Base-by-base conservation (phyloP, 1,140 invertebrate species). In the Dinothrombium tinctorium region DNA sequence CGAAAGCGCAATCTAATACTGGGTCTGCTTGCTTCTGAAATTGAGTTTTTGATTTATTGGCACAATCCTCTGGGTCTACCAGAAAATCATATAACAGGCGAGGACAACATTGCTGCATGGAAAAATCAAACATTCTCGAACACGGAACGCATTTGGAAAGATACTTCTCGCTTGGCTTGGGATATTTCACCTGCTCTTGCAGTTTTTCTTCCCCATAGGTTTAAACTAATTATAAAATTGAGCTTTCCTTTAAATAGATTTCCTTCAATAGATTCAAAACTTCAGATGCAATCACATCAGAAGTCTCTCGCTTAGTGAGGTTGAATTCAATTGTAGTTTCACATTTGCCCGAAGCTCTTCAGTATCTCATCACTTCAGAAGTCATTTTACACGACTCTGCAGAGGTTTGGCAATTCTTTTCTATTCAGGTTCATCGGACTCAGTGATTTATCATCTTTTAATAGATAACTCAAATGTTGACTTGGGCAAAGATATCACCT, bases 41-140 rank as follows among this genome's bases (percentile, higher is more conserved):
- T 96, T 51, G 90, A 98, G 58, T 76, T 89, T 51, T 65, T 98
- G 19, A 68, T 83, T 39, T 86, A 82, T 0, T 98, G 89, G 87
- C 72, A 86, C 53, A 94, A 96, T 64, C 89, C 90, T 0, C 71
- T 82, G 43, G 61, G 69, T 36, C 54, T 72, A 4, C 61, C 71
- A 3, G 82, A 94, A 52, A 61, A 74, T 22, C 58, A 61, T 12
- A 61, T 86, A 9, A 57, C 66, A 39, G 79, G 76, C 19, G 81
- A 94, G 58, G 74, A 81, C 42, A 77, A 73, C 40, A 76, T 94
- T 39, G 69, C 71, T 0, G 72, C 76, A 15, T 86, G 81, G 80
- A 68, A 77, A 9, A 66, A 69, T 2, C 79, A 83, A 51, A 68
- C 72, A 3, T 49, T 61, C 36, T 8, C 33, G 7, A n/a, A n/a